These are phyloP conservation scores for Mythimna ferrago DNA, from an alignment of 2,888 invertebrate genomes.

Conservation along the genomic window DNA sequence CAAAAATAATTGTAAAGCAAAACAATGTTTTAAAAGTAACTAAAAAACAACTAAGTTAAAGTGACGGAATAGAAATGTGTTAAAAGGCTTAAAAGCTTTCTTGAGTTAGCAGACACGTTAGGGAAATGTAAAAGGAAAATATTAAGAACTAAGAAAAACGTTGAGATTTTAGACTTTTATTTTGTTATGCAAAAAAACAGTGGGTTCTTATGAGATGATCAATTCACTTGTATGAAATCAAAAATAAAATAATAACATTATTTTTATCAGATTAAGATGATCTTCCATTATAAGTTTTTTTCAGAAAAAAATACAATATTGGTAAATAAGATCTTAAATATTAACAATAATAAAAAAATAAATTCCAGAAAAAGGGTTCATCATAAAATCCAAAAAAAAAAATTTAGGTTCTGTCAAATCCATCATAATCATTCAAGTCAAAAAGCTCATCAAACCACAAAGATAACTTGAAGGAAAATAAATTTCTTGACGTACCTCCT, in stretches of 20 bases:
- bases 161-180: conserved; percentile 31
- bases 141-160: conserved; percentile 58
- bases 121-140: conserved; percentile 64
- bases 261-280: too few relatives aligned
- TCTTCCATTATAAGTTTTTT: too few relatives aligned
- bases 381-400: too few relatives aligned
- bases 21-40: conserved; percentile 13
- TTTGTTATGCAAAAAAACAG: neutral
- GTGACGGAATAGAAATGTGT: conserved; percentile 58
- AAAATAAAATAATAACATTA: too few relatives aligned
- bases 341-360: too few relatives aligned
- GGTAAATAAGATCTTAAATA: too few relatives aligned
- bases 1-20: conserved; percentile 27
- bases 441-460: conserved; percentile 25
- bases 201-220: neutral
- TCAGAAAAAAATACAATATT: too few relatives aligned
- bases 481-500: conserved; percentile 53
- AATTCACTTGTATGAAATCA: neutral
- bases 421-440: conserved; percentile 2
- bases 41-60: conserved; percentile 43
- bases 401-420: too few relatives aligned
- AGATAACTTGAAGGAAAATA: conserved; percentile 40
- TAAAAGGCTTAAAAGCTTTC: conserved; percentile 67
- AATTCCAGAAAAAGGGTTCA: neutral
- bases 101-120: conserved; percentile 65